These are phyloP conservation scores for Euzophera pinguis DNA, from an alignment of 2,888 invertebrate genomes.

Conservation along the genomic window DNA sequence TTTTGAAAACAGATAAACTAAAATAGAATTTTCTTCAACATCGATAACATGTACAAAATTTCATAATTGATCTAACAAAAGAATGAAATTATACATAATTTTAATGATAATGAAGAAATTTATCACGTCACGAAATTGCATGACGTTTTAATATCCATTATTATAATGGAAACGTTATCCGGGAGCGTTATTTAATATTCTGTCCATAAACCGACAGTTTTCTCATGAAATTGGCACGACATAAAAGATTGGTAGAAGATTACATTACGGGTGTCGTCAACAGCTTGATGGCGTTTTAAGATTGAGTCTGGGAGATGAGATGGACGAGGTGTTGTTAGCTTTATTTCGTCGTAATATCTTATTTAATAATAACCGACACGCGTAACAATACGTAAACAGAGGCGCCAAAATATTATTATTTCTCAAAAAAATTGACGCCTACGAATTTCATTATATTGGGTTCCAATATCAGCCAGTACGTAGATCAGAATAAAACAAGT, in stretches of 20 bases:
- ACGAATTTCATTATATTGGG: no score
- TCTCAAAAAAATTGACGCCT: no score
- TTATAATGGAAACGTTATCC: conserved; percentile 4
- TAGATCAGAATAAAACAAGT: no score
- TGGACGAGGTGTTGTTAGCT: conserved; percentile 2
- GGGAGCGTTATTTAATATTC: conserved; percentile 6
- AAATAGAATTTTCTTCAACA: no score
- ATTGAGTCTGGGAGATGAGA: conserved; percentile 3
- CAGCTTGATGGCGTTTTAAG: conserved; percentile 3
- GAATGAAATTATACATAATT: background rate
- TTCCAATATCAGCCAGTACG: no score
- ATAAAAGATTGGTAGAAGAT: conserved; percentile 14
- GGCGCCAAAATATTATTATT: no score
- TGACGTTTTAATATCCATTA: conserved; percentile 12
- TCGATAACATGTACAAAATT: no score
- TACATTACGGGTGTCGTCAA: conserved; percentile 7
- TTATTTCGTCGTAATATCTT: background rate
- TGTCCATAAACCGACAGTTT: conserved; percentile 10
- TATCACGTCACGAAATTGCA: conserved; percentile 2
- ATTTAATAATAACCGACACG: background rate
- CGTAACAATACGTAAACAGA: background rate
- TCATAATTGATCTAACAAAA: background rate
- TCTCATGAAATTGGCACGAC: conserved; percentile 9
- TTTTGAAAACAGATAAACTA: no score
- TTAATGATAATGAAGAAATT: background rate